A percentile compares a stretch with the other conserved stretches of the same genome.
Conservation (phyloP, 1,140 invertebrate species). For the Ectropis grisescens region DNA sequence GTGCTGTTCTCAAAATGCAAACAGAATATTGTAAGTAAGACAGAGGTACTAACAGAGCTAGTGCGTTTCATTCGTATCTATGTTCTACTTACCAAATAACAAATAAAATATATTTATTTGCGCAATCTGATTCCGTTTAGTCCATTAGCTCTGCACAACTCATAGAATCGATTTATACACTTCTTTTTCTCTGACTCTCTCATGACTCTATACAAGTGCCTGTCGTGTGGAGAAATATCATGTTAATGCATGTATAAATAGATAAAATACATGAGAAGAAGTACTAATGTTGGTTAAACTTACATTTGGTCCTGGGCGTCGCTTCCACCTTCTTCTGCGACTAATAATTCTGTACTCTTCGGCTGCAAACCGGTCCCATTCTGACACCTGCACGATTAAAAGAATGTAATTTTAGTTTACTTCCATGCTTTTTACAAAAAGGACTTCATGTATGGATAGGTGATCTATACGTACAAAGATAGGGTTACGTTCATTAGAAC, state of each 20-base stretch:
- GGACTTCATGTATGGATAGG: too few relatives aligned
- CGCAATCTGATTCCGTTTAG: conserved; percentile 44
- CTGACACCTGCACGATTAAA: conserved; percentile 82
- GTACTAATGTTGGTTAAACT: too few relatives aligned
- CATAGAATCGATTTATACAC: conserved; percentile 49
- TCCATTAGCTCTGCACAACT: conserved; percentile 43
- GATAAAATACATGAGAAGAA: too few relatives aligned
- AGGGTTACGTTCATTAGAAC: too few relatives aligned
- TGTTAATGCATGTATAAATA: conserved; percentile 19
- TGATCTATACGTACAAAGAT: too few relatives aligned
- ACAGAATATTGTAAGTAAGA: conserved; percentile 1
- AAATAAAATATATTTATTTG: conserved; percentile 48
- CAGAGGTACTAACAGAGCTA: too few relatives aligned
- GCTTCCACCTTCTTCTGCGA: conserved; percentile 94
- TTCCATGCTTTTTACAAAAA: too few relatives aligned
- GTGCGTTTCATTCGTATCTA: too few relatives aligned
- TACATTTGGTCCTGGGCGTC: conserved; percentile 87
- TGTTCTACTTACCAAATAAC: conserved; percentile 43
- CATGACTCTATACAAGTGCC: conserved; percentile 52
- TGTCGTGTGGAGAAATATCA: conserved; percentile 41
- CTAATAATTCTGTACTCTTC: conserved; percentile 97
- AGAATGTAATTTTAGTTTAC: too few relatives aligned
- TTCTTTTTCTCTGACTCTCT: conserved; percentile 55
- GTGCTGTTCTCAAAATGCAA: conserved; percentile 13
- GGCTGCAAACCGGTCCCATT: conserved; percentile 98